Conservation (phyloP, 2,113 vertebrate genomes). For the Pagrus major region DNA sequence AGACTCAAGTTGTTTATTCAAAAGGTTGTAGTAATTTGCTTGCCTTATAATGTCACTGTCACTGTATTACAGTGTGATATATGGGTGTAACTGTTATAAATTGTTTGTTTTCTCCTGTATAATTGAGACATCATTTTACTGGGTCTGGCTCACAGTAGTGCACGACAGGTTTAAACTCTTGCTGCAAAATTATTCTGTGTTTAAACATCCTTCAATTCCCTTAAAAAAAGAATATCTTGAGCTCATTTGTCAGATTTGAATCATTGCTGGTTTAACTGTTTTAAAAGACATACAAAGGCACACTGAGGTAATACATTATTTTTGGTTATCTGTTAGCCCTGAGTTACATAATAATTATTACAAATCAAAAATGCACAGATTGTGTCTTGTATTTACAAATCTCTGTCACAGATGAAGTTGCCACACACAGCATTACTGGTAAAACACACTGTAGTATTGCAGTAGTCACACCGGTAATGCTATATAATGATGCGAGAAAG, state of each 20-base stretch:
- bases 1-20: neutral
- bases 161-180: neutral
- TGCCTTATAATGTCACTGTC: neutral
- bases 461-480: neutral
- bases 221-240: neutral
- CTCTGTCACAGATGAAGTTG: neutral
- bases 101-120: neutral
- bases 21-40: neutral
- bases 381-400: neutral
- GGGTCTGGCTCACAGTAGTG: neutral
- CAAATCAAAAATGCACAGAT: neutral
- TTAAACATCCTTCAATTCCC: neutral
- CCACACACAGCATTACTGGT: neutral
- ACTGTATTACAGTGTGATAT: neutral
- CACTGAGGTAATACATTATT: neutral
- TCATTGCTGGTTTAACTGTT: too few relatives aligned
- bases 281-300: neutral
- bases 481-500: constrained; percentile 26
- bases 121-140: neutral
- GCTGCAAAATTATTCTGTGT: neutral
- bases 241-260: neutral
- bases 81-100: neutral
- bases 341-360: neutral
- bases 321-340: neutral
- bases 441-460: neutral